These are phyloP conservation scores for Nebria brevicollis DNA, from an alignment of 2,888 invertebrate species.

Conservation along the genomic window DNA sequence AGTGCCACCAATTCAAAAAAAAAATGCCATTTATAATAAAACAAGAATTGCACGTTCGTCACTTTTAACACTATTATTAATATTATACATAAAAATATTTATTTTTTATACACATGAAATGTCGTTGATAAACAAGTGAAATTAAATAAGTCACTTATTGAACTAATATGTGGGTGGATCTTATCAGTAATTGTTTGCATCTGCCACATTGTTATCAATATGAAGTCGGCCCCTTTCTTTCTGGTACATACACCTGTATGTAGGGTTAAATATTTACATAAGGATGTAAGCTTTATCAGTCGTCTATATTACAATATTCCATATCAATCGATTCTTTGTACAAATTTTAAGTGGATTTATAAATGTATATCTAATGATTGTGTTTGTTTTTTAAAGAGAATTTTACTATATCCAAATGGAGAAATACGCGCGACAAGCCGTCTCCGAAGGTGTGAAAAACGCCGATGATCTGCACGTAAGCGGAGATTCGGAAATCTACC, in stretches of 20 bases:
- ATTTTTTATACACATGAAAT: neutral
- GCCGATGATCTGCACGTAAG: conserved; percentile 94
- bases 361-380: conserved; percentile 17
- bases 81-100: too few relatives aligned
- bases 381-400: conserved; percentile 78
- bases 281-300: conserved; percentile 29
- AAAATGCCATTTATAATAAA: neutral
- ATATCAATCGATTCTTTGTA: conserved; percentile 9
- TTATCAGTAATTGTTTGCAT: conserved; percentile 21
- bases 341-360: neutral
- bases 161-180: neutral
- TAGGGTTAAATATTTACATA: conserved; percentile 30
- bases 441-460: conserved; percentile 94
- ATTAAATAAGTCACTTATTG: neutral
- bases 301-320: conserved; percentile 13
- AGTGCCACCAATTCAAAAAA: neutral
- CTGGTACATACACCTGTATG: conserved; percentile 38
- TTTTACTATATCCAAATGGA: conserved; percentile 99
- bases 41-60: too few relatives aligned
- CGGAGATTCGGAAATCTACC: conserved; percentile 95
- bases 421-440: conserved; percentile 98
- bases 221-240: conserved; percentile 28
- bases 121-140: conserved; percentile 2
- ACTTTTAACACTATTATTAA: too few relatives aligned
- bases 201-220: conserved; percentile 7